Evolutionary conservation across 2,113 vertebrate species (phyloP).

Genomic region (Podocnemis expansa): DNA sequence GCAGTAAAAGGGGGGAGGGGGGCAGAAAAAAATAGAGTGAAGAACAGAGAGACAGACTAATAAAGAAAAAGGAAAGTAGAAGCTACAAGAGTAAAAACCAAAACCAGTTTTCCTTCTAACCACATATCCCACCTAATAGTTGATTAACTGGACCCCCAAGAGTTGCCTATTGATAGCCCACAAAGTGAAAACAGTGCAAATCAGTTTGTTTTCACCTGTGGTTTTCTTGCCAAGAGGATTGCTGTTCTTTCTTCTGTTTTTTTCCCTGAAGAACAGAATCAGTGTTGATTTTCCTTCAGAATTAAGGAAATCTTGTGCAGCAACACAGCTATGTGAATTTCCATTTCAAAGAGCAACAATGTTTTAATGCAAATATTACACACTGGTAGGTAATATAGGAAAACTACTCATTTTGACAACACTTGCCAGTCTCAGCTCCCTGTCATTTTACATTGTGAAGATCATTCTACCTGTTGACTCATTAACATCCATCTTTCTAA

Average conservation of each 20-base stretch:
- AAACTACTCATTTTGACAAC: not conserved
- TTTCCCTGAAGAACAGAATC: not conserved
- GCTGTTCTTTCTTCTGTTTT: not conserved
- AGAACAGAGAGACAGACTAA: not conserved
- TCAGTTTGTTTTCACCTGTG: not conserved
- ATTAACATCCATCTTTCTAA: not conserved
- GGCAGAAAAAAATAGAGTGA: conserved; percentile 22
- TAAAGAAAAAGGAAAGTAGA: conserved; percentile 19
- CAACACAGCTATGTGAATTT: not conserved
- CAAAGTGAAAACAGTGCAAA: not conserved
- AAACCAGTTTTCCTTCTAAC: not conserved
- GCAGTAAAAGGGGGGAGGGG: not conserved
- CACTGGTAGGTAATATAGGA: not conserved
- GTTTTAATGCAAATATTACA: not conserved
- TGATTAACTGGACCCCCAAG: not conserved
- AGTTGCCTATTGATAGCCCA: conserved; percentile 16
- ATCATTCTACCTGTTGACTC: not conserved
- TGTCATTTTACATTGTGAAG: not conserved
- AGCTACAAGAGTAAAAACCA: not conserved
- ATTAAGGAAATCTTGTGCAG: not conserved
- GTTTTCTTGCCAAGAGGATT: not conserved
- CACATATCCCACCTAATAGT: not conserved
- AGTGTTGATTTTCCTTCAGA: not conserved
- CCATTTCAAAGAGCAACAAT: not conserved
- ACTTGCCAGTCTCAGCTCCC: not conserved